Percentiles rank a stretch among this genome's conserved stretches.
Evolutionary conservation across 2,113 vertebrate species (phyloP).

Genomic region (Scartelaos histophorus): DNA sequence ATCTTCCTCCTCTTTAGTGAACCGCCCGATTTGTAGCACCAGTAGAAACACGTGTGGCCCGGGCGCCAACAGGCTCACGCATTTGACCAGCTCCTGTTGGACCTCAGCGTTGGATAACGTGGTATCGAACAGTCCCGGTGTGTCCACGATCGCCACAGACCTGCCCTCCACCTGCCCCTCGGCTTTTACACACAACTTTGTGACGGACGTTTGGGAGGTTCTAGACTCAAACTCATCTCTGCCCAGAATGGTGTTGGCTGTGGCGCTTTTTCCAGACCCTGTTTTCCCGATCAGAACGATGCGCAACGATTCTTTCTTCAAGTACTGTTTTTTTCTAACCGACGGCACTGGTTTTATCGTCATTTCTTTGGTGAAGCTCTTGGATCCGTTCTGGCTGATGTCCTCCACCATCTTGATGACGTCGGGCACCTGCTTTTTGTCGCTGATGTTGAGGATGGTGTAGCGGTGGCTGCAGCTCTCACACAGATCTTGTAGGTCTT

Average conservation of each 20-base stretch:
- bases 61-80: constrained; percentile 15
- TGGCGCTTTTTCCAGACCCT: constrained; percentile 46
- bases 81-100: constrained; percentile 23
- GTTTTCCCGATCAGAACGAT: constrained; percentile 42
- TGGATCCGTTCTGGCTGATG: not conserved
- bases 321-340: no score
- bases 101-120: not conserved
- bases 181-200: constrained; percentile 15
- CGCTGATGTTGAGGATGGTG: constrained; percentile 4
- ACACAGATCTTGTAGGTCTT: constrained; percentile 10
- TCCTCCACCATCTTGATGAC: not conserved
- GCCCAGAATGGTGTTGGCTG: constrained; percentile 38
- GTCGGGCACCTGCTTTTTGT: not conserved
- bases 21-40: constrained; percentile 23
- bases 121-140: constrained; percentile 32
- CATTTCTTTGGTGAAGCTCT: not conserved
- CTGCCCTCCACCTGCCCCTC: constrained; percentile 14
- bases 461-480: constrained; percentile 13
- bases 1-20: constrained; percentile 23
- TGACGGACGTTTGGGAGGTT: not conserved
- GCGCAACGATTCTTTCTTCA: constrained; percentile 2
- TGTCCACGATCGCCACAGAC: constrained; percentile 25
- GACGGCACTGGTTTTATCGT: not conserved
- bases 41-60: constrained; percentile 45
- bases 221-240: not conserved